Evolutionary conservation across 2,888 invertebrate genomes (phyloP).

Genomic region (Philopedon plagiatum): DNA sequence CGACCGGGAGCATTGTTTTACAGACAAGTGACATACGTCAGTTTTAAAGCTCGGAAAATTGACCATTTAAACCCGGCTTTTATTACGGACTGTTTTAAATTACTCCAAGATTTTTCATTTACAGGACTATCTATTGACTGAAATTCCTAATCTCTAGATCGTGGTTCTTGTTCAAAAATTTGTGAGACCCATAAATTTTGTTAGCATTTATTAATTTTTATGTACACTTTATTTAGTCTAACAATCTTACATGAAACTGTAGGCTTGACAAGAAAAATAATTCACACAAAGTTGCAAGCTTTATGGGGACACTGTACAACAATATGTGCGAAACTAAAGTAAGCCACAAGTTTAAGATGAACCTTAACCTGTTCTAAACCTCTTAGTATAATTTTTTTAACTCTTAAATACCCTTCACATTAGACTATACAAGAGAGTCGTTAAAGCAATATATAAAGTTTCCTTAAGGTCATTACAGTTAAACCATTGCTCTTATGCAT

Average conservation of each 20-base stretch:
- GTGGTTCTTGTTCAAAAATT: too few species aligned
- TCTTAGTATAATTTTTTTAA: neutral
- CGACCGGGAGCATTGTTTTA: slow-evolving; percentile 50
- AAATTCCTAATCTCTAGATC: too few species aligned
- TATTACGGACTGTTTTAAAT: slow-evolving; percentile 34
- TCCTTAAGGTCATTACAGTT: slow-evolving; percentile 18
- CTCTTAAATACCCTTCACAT: slow-evolving; percentile 4
- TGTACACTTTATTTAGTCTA: too few species aligned
- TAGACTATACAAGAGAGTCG: slow-evolving; percentile 13
- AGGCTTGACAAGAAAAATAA: too few species aligned
- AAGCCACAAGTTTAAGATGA: too few species aligned
- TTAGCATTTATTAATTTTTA: too few species aligned
- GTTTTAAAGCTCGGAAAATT: slow-evolving; percentile 55
- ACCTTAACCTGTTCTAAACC: neutral
- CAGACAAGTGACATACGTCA: slow-evolving; percentile 56
- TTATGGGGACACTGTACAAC: too few species aligned
- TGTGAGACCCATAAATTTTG: too few species aligned
- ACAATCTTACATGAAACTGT: too few species aligned
- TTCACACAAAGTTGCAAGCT: too few species aligned
- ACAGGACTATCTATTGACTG: too few species aligned
- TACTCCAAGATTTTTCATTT: slow-evolving; percentile 30
- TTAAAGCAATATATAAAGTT: slow-evolving; percentile 28
- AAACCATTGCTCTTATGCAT: slow-evolving; percentile 6
- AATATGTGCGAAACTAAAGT: too few species aligned
- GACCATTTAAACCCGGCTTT: slow-evolving; percentile 52